Base-by-base conservation (phyloP, 2,888 invertebrate species). In the Tridacna gigas region DNA sequence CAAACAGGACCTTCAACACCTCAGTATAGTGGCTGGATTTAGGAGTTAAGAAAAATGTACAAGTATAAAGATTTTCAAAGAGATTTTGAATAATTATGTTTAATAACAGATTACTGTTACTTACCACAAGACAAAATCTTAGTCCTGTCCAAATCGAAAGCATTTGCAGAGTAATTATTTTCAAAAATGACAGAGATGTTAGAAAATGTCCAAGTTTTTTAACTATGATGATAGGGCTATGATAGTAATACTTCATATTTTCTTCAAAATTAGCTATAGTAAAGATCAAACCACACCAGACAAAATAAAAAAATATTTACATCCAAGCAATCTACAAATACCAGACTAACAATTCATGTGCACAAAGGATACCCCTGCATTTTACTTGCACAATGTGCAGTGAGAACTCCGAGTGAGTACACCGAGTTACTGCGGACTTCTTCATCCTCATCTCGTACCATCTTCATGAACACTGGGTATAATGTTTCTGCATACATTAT, bases 371-470 rank as follows among this genome's bases (percentile, higher is more conserved):
- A 94, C 94, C 86, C 81, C 51, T 91, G 89, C 78, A 94, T 88
- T 37, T 90, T 88, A 61, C 91, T 90, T 26, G 92, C 96, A 74
- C 97, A 96, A 94, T 96, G 96, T 20, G 96, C 94, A 66, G 96
- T 96, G 91, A 97, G 95, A 92, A 97, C 97, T 4, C 97, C 97
- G 73, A 97, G 95, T 25, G 97, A 97, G 94, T 96, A 97, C 71
- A 97, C 96, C 0, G 97, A 96, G 95, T 97, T 97, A 92, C 97
- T 97, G 77, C 97, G 96, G 0, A 97, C 97, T 94, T 97, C 97
- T 74, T 96, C 96, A 89, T 96, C 96, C 0, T 95, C 93, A 94
- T 97, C 97, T 77, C 95, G 95, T 0, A 96, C 95, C 73, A 96
- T 96, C 75, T 94, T 95, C 80, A 97, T 95, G 92, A 97, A 96